Conservation (phyloP, 2,797 vertebrate genomes). For the Phoxinus dragarum region DNA sequence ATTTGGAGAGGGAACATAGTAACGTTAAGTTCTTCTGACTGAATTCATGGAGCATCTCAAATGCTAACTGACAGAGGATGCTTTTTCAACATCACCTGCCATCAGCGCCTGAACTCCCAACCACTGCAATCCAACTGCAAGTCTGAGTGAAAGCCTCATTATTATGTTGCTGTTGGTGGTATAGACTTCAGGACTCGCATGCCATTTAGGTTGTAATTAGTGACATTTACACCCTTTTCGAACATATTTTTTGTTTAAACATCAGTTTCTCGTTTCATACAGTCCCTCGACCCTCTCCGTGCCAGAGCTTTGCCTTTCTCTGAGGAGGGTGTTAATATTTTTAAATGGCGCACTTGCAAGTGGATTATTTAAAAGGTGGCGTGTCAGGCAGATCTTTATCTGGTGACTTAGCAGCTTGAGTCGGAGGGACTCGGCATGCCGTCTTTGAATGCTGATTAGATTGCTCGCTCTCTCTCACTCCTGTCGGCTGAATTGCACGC, state of each 20-base stretch:
- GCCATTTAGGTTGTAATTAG: slow-evolving; percentile 67
- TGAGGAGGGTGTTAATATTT: slow-evolving; percentile 68
- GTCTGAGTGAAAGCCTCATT: slow-evolving; percentile 50
- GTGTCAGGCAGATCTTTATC: slow-evolving; percentile 75
- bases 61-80: slow-evolving; percentile 75
- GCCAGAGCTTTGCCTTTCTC: slow-evolving; percentile 62
- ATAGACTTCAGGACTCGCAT: slow-evolving; percentile 42
- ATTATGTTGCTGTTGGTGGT: slow-evolving; percentile 7
- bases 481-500: neutral
- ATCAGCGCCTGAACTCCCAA: slow-evolving; percentile 64
- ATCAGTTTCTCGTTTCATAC: slow-evolving; percentile 37
- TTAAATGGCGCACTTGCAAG: slow-evolving; percentile 72
- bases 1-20: slow-evolving; percentile 62
- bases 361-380: slow-evolving; percentile 77
- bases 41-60: slow-evolving; percentile 75
- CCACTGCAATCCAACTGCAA: slow-evolving; percentile 63
- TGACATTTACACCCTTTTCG: slow-evolving; percentile 60
- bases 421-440: slow-evolving; percentile 65
- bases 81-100: slow-evolving; percentile 78
- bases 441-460: slow-evolving; percentile 76
- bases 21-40: slow-evolving; percentile 76
- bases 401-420: slow-evolving; percentile 70
- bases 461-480: slow-evolving; percentile 34
- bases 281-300: slow-evolving; percentile 29
- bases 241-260: slow-evolving; percentile 28